Evolutionary conservation across 2,888 invertebrate genomes (phyloP), one percentile per base, ranked within the genome.

Genomic region (Sinohyriopsis cumingii): DNA sequence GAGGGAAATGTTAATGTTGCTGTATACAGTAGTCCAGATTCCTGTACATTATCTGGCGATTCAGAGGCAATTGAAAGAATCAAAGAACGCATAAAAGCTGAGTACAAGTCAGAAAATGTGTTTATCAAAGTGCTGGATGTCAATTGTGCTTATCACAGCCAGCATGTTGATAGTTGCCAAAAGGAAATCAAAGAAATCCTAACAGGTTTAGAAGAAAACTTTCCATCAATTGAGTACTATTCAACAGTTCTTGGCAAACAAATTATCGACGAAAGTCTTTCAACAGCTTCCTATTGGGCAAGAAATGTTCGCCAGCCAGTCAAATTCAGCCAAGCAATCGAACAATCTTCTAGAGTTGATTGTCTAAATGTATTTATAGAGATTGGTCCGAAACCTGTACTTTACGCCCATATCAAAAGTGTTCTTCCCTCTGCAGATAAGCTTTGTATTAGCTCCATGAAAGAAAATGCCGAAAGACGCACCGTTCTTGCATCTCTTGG

Each of bases 121-220:
- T 63, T 65, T 28, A 56, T 80, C 19, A 64, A 71, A 54, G 78
- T 77, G 9, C 71, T 84, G 4, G 60, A 70, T 18, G 84, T 82
- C 2, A 69, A 79, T n/a, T 80, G 79, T 65, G 86, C 84, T 9
- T 85, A 81, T 63, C 86, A 86, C 64, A 82, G 83, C 56, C 79
- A 78, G 22, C 73, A 80, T 28, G 77, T 82, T 25, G 75, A 80
- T 19, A 28, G 61, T 4, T 77, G 80, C 25, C 68, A 73, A 15
- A 62, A 69, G 9, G n/a, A 69, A 12, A 65, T 86, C 3, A 71
- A 67, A 22, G 53, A 71, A 22, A 63, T 68, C 15, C 53, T 84
- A 19, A 45, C 65, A 5, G 69, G 68, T 18, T 55, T 82, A 24
- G 24, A 63, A 24, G 68, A 70, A n/a, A 61, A 55, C 3, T 25